Base-by-base conservation (phyloP, 2,888 invertebrate species). In the Sepiola atlantica region DNA sequence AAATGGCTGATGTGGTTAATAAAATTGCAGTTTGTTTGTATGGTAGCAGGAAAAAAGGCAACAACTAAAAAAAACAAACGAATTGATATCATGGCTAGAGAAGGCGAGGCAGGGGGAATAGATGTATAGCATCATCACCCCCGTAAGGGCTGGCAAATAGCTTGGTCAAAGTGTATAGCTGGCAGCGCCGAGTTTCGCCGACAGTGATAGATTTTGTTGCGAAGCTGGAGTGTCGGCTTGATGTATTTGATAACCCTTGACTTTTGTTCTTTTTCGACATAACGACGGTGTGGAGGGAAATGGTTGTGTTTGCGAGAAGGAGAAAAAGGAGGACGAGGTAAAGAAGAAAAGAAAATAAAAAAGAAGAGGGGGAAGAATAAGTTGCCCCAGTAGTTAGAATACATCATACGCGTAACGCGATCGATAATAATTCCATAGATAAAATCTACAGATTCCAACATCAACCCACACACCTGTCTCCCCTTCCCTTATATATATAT, bases 201-300 rank as follows among this genome's bases (percentile, higher is more conserved):
- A 77, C n/a, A 77, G 77, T 77, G 77, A 77, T 77, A 77, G 77
- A 77, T 77, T 77, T 18, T 77, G 77, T 77, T 77, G 77, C 77
- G 77, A n/a, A n/a, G n/a, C 77, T 77, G 28, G 77, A n/a, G n/a
- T 32, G n/a, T 18, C n/a, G 77, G 77, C n/a, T 32, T 77, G 77
- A 77, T 77, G 77, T 32, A 77, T 77, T 77, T 32, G 77, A 77
- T 77, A 77, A 77, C 77, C 77, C 77, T 16, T 77, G 77, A 77
- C 77, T 77, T 77, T 77, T 77, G 77, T 77, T 77, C 77, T 77
- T 77, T 77, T n/a, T 32, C 16, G 16, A 32, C 14, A 57, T 21
- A 2, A 32, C 1, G 12, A 12, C 12, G 28, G 61, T 10, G 6
- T 28, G 28, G 28, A 3, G 77, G 77, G n/a, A 77, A 8, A 12